Conservation (phyloP, 2,113 vertebrate genomes). For the Delphinus delphis region DNA sequence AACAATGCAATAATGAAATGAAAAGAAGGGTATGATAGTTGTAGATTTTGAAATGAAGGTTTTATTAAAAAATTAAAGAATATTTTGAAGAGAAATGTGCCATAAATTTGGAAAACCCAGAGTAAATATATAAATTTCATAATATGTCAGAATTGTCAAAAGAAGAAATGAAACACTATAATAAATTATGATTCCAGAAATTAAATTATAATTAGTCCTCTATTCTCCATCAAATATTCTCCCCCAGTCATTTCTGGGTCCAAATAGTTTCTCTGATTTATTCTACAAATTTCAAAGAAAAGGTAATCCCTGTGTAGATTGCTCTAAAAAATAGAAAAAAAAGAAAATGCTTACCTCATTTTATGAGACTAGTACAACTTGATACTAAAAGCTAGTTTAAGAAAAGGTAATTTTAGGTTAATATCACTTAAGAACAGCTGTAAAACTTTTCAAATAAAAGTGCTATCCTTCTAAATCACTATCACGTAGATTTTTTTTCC, state of each 20-base stretch:
- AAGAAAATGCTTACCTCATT: background rate
- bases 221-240: background rate
- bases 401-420: background rate
- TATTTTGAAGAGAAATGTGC: background rate
- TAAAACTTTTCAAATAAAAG: background rate
- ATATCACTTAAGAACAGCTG: background rate
- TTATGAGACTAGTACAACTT: background rate
- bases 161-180: background rate
- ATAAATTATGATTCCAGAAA: background rate
- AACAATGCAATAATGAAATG: background rate
- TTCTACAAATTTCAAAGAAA: background rate
- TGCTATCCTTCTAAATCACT: background rate
- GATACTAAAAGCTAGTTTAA: background rate
- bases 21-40: background rate
- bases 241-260: background rate
- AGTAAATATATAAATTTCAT: background rate
- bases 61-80: background rate
- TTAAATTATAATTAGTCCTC: background rate
- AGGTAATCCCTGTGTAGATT: background rate
- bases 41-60: background rate
- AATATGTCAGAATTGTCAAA: background rate
- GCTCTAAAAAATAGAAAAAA: background rate
- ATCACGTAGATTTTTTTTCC: background rate
- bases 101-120: background rate
- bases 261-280: background rate